These are phyloP conservation scores for Drosophila diplacantha DNA, from an alignment of 2,888 invertebrate genomes.

Conservation along the genomic window DNA sequence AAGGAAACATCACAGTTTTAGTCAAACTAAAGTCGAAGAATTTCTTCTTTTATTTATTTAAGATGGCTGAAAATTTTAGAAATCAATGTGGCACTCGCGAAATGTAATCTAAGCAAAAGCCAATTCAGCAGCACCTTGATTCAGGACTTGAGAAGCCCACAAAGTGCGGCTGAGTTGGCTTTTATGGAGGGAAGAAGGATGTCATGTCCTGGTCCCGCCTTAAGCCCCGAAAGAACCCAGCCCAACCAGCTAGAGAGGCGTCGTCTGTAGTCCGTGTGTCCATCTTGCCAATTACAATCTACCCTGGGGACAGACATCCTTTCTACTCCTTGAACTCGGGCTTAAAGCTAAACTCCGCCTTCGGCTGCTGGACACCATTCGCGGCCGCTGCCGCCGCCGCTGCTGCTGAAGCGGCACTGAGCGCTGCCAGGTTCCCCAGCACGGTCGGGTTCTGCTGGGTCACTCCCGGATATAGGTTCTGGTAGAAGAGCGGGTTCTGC, in stretches of 20 bases:
- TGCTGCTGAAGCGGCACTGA: slow-evolving; percentile 65
- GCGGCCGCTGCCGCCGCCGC: slow-evolving; percentile 58
- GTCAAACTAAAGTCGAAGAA: slow-evolving; percentile 60
- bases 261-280: slow-evolving; percentile 53
- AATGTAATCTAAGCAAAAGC: slow-evolving; percentile 51
- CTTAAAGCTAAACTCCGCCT: slow-evolving; percentile 64
- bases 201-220: slow-evolving; percentile 23
- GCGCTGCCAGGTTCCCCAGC: slow-evolving; percentile 66
- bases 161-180: slow-evolving; percentile 65
- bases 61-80: slow-evolving; percentile 47
- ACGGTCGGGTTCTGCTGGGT: slow-evolving; percentile 59
- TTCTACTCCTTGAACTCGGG: slow-evolving; percentile 65
- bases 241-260: slow-evolving; percentile 35
- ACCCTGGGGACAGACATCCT: slow-evolving; percentile 15
- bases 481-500: slow-evolving; percentile 77
- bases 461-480: slow-evolving; percentile 75
- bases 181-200: slow-evolving; percentile 31
- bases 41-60: slow-evolving; percentile 32
- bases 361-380: slow-evolving; percentile 51
- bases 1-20: slow-evolving; percentile 65
- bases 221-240: slow-evolving; percentile 2
- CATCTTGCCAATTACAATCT: slow-evolving; percentile 11
- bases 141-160: background rate
- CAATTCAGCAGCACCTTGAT: slow-evolving; percentile 59
- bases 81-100: slow-evolving; percentile 33